phyloP scores from a whole-genome alignment of 2,888 invertebrate genomes.

The Smittia sp. region DNA sequence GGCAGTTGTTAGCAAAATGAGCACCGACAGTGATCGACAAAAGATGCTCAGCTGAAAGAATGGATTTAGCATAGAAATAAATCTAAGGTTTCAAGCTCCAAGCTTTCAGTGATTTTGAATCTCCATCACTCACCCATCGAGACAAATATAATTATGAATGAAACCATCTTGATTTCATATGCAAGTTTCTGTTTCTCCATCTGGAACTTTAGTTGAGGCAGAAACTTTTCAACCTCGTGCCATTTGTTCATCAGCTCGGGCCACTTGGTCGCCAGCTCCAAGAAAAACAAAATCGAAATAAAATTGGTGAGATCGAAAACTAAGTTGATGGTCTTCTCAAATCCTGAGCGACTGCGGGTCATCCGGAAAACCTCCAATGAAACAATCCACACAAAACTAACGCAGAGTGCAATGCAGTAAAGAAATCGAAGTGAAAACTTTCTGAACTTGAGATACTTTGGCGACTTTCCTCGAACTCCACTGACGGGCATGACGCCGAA shows the following conservation, averaged over 20 bases:
- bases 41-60: conserved; percentile 38
- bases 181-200: conserved; percentile 49
- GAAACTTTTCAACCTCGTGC: conserved; percentile 54
- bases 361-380: neutral
- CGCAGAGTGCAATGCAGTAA: neutral
- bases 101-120: too few relatives aligned
- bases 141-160: conserved; percentile 48
- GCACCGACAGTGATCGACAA: conserved; percentile 27
- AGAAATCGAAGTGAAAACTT: conserved; percentile 17
- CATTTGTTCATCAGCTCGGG: conserved; percentile 55
- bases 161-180: conserved; percentile 53
- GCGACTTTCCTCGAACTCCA: conserved; percentile 16
- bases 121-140: conserved; percentile 51
- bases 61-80: neutral
- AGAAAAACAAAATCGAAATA: conserved; percentile 47
- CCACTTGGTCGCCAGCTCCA: conserved; percentile 57
- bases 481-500: conserved; percentile 32
- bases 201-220: conserved; percentile 49
- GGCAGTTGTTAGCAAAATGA: conserved; percentile 23
- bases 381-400: neutral
- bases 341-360: neutral
- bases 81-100: neutral
- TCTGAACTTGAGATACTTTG: conserved; percentile 5
- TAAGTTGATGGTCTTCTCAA: too few relatives aligned
- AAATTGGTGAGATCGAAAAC: conserved; percentile 5